Conservation (phyloP, 2,888 invertebrate genomes). For the Portevinia maculata region DNA sequence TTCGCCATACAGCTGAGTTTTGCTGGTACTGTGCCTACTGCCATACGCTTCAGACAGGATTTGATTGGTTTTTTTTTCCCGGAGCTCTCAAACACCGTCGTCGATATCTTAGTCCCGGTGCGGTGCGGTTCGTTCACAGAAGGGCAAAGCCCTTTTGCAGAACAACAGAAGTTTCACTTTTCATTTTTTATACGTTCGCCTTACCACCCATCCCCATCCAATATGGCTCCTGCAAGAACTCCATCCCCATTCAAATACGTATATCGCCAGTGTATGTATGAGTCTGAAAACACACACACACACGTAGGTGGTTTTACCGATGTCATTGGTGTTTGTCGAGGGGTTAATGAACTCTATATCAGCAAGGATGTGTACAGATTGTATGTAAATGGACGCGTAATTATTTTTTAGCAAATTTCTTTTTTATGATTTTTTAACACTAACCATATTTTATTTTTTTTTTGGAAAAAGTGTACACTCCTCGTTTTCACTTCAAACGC, state of each 20-base stretch:
- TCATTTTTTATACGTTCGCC: slow-evolving; percentile 79
- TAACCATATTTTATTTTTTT: slow-evolving; percentile 54
- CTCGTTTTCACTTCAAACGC: slow-evolving; percentile 78
- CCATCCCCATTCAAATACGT: slow-evolving; percentile 42
- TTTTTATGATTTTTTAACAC: slow-evolving; percentile 45
- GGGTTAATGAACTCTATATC: slow-evolving; percentile 68
- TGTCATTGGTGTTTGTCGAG: slow-evolving; percentile 52
- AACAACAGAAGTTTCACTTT: slow-evolving; percentile 81
- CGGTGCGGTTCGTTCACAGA: slow-evolving; percentile 68
- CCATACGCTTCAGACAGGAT: slow-evolving; percentile 62
- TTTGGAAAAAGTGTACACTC: slow-evolving; percentile 11
- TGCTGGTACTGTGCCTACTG: slow-evolving; percentile 58
- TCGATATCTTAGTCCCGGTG: slow-evolving; percentile 73
- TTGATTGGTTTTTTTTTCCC: slow-evolving; percentile 27
- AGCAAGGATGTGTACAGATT: slow-evolving; percentile 70
- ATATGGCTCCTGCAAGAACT: slow-evolving; percentile 49
- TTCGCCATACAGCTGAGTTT: slow-evolving; percentile 63
- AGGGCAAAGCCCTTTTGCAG: slow-evolving; percentile 73
- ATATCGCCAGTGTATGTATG: slow-evolving; percentile 14
- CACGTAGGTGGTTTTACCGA: slow-evolving; percentile 48
- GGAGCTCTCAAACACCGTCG: slow-evolving; percentile 68
- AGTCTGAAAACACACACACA: slow-evolving; percentile 37
- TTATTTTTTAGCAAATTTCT: slow-evolving; percentile 17
- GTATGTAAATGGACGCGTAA: slow-evolving; percentile 49
- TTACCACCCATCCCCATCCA: slow-evolving; percentile 4